Conservation (phyloP, 2,797 vertebrate genomes). For the Neostethus bicornis region DNA sequence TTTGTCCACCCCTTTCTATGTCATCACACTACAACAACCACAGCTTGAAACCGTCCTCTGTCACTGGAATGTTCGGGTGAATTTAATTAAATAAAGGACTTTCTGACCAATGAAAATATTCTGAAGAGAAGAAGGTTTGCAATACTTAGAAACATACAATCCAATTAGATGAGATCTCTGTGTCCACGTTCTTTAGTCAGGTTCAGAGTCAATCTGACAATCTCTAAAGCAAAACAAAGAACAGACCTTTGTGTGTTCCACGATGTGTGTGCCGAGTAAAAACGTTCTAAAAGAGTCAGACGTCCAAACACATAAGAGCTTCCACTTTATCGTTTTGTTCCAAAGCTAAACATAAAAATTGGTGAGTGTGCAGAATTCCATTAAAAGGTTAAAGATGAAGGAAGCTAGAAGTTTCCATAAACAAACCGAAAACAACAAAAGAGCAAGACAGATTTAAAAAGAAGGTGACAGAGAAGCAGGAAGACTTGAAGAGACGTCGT, state of each 20-base stretch:
- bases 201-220: conserved; percentile 42
- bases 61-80: no score
- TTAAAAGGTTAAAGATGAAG: conserved; percentile 19
- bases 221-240: conserved; percentile 50
- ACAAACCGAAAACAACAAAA: conserved; percentile 22
- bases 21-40: no score
- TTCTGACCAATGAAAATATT: no score
- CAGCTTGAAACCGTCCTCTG: no score
- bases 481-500: conserved; percentile 32
- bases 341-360: conserved; percentile 25
- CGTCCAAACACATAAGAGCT: conserved; percentile 5
- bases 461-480: conserved; percentile 6
- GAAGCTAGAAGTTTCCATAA: conserved; percentile 5
- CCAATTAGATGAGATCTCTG: no score
- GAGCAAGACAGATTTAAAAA: conserved; percentile 14
- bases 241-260: conserved; percentile 45
- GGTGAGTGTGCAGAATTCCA: conserved; percentile 18
- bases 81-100: no score
- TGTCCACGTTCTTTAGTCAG: no score
- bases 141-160: no score
- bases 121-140: no score
- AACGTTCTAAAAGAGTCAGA: conserved; percentile 35
- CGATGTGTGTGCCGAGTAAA: conserved; percentile 27
- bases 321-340: conserved; percentile 7
- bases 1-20: no score